Evolutionary conservation across 2,888 invertebrate species (phyloP).

Genomic region (Digitonthophagus gazella): DNA sequence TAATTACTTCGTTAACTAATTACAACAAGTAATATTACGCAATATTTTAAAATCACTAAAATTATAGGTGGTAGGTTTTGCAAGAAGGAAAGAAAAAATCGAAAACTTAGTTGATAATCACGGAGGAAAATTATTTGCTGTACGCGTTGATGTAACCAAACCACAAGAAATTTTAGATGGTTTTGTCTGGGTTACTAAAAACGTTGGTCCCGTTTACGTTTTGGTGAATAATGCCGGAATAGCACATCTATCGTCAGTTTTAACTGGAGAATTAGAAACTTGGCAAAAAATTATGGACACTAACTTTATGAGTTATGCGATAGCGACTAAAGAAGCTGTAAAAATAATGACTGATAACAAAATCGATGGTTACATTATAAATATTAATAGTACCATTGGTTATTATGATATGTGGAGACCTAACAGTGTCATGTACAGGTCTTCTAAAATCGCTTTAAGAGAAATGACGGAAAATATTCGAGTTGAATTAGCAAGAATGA

Average conservation of each 20-base stretch:
- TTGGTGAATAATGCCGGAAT: conserved; percentile 20
- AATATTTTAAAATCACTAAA: no score
- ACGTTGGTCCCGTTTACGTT: conserved; percentile 12
- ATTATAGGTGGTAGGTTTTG: conserved; percentile 17
- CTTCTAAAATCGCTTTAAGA: not conserved
- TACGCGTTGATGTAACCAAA: conserved; percentile 16
- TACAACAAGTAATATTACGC: no score
- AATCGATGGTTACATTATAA: conserved; percentile 23
- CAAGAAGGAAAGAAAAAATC: conserved; percentile 6
- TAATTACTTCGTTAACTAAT: no score
- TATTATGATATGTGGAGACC: conserved; percentile 1
- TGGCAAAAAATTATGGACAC: conserved; percentile 20
- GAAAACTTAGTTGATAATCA: not conserved
- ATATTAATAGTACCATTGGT: conserved; percentile 20
- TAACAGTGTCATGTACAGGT: not conserved
- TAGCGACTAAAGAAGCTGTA: conserved; percentile 17
- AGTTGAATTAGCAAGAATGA: not conserved
- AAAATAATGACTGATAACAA: conserved; percentile 15
- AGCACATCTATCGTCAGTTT: not conserved
- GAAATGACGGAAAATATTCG: conserved; percentile 10
- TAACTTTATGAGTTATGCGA: conserved; percentile 10
- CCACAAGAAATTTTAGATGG: conserved; percentile 15
- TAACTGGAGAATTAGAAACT: conserved; percentile 17
- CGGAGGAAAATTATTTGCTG: conserved; percentile 3
- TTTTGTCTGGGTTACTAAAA: conserved; percentile 10